These are phyloP conservation scores for Pungitius pungitius DNA, from an alignment of 2,113 vertebrate species.

Conservation along the genomic window DNA sequence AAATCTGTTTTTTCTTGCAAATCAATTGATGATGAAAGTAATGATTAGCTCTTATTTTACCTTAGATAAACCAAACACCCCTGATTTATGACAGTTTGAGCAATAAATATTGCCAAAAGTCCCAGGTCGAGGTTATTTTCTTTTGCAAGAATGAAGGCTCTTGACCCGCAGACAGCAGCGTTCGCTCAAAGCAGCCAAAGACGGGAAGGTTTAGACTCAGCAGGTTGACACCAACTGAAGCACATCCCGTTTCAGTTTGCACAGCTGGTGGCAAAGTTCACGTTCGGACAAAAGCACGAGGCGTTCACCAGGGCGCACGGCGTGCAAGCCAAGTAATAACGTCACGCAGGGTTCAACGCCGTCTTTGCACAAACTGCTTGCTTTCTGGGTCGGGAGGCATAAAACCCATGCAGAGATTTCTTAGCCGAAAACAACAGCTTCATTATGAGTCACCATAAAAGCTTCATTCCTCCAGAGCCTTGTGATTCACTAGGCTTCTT, in stretches of 20 bases:
- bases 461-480: slow-evolving; percentile 69
- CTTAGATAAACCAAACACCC: no score
- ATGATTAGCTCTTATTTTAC: not conserved
- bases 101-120: not conserved
- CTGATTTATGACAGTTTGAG: not conserved
- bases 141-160: not conserved
- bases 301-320: no score
- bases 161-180: not conserved
- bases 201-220: not conserved
- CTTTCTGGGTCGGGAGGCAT: slow-evolving; percentile 55
- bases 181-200: not conserved
- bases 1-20: not conserved
- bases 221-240: not conserved
- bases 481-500: slow-evolving; percentile 68
- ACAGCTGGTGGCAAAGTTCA: not conserved
- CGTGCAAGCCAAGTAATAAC: no score
- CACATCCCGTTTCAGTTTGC: not conserved
- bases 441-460: slow-evolving; percentile 56
- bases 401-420: slow-evolving; percentile 51
- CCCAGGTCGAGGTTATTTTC: not conserved
- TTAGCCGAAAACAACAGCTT: slow-evolving; percentile 71
- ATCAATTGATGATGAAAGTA: not conserved
- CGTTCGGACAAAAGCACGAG: not conserved
- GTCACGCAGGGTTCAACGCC: not conserved
- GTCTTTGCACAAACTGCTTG: slow-evolving; percentile 11